Conservation (phyloP, 2,888 invertebrate species). For the Ecdyonurus torrentis region DNA sequence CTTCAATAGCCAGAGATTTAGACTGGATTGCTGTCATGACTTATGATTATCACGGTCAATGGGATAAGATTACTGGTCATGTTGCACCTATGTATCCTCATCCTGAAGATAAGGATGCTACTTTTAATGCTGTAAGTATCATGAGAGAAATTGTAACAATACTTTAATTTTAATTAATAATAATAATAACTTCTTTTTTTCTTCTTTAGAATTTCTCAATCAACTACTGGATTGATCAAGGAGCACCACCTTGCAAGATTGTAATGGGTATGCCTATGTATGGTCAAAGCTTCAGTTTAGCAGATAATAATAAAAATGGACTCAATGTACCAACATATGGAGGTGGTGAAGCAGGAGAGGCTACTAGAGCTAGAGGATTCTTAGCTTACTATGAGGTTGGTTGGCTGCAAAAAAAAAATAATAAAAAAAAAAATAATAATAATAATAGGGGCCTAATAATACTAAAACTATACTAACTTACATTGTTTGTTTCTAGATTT, state of each 20-base stretch:
- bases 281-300: conserved; percentile 72
- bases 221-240: conserved; percentile 68
- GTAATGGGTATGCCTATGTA: conserved; percentile 80
- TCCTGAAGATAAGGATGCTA: conserved; percentile 52
- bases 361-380: conserved; percentile 73
- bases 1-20: conserved; percentile 51
- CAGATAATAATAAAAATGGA: conserved; percentile 42
- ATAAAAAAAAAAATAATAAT: too few species aligned
- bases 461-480: not conserved
- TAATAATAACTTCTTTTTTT: conserved; percentile 10
- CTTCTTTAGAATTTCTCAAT: conserved; percentile 61
- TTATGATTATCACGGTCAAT: conserved; percentile 82
- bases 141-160: not conserved
- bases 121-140: conserved; percentile 56
- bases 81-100: conserved; percentile 72
- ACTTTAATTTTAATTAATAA: too few species aligned
- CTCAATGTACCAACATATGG: conserved; percentile 67
- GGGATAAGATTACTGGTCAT: conserved; percentile 82
- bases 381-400: conserved; percentile 71
- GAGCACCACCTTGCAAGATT: conserved; percentile 60
- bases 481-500: conserved; percentile 33
- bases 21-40: conserved; percentile 88
- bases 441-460: conserved; percentile 1
- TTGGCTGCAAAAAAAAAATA: not conserved
- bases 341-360: conserved; percentile 77